phyloP scores from a whole-genome alignment of 2,888 invertebrate genomes.

The Athalia rosae region DNA sequence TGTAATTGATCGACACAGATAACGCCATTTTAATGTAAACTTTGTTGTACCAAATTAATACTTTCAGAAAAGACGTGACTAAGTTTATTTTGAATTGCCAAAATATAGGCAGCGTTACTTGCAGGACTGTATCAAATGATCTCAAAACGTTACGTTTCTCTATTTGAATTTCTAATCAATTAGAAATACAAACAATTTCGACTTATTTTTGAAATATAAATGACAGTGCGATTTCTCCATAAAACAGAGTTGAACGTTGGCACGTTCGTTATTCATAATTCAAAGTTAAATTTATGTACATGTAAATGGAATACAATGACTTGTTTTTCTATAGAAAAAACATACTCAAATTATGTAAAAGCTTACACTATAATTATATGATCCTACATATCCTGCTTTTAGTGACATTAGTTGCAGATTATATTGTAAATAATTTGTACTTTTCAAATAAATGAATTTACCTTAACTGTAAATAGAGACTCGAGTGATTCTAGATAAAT shows the following conservation, averaged over 20 bases:
- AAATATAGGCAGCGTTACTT: constrained; percentile 1
- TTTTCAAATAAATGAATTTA: constrained; percentile 48
- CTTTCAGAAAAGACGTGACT: neutral
- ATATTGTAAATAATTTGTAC: constrained; percentile 48
- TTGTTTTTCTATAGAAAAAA: constrained; percentile 31
- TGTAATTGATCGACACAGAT: neutral
- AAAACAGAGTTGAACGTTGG: neutral
- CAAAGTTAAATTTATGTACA: constrained; percentile 14
- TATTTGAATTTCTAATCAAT: neutral
- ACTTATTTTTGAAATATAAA: constrained; percentile 3
- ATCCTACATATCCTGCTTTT: constrained; percentile 44
- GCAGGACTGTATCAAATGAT: constrained; percentile 6
- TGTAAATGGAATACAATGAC: constrained; percentile 25
- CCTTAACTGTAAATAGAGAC: constrained; percentile 33
- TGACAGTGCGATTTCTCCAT: neutral
- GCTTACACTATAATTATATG: constrained; percentile 32
- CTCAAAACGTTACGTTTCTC: constrained; percentile 25
- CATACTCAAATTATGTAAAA: constrained; percentile 44
- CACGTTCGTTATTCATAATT: constrained; percentile 16
- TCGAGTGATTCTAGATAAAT: neutral
- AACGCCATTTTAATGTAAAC: constrained; percentile 29
- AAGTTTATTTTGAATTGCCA: neutral
- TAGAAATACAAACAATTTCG: neutral
- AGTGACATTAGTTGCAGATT: constrained; percentile 37
- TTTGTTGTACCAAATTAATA: neutral